Percentiles rank a stretch among this genome's conserved stretches.
Evolutionary conservation across 2,888 invertebrate species (phyloP).

Genomic region (Drosophila glabriapex): DNA sequence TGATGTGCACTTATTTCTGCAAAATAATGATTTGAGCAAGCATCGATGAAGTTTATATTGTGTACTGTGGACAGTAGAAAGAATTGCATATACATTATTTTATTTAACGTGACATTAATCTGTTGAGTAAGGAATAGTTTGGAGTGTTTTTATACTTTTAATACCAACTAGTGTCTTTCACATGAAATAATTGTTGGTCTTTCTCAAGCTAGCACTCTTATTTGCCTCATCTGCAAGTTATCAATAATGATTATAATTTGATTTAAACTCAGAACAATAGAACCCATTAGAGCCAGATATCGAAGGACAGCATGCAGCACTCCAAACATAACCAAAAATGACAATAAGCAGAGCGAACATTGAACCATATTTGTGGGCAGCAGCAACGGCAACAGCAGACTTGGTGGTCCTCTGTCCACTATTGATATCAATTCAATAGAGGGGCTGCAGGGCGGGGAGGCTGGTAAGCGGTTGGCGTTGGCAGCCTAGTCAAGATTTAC

Average conservation of each 20-base stretch:
- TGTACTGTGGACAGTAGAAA: background rate
- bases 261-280: background rate
- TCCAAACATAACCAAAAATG: conserved; percentile 27
- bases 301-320: background rate
- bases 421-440: conserved; percentile 27
- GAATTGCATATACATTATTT: background rate
- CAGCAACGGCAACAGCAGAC: conserved; percentile 2
- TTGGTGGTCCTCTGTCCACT: conserved; percentile 41
- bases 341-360: conserved; percentile 26
- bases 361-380: conserved; percentile 13
- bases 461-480: conserved; percentile 17
- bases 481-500: conserved; percentile 71
- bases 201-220: background rate
- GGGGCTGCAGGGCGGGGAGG: conserved; percentile 2
- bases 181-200: background rate
- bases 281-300: background rate
- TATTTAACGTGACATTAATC: background rate
- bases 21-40: background rate
- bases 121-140: background rate
- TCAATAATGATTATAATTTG: conserved; percentile 4
- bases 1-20: background rate
- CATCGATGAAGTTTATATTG: background rate
- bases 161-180: too few relatives aligned
- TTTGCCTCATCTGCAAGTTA: background rate
- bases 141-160: background rate